Evolutionary conservation across 2,888 invertebrate species (phyloP).

Genomic region (Geotrupes spiniger): DNA sequence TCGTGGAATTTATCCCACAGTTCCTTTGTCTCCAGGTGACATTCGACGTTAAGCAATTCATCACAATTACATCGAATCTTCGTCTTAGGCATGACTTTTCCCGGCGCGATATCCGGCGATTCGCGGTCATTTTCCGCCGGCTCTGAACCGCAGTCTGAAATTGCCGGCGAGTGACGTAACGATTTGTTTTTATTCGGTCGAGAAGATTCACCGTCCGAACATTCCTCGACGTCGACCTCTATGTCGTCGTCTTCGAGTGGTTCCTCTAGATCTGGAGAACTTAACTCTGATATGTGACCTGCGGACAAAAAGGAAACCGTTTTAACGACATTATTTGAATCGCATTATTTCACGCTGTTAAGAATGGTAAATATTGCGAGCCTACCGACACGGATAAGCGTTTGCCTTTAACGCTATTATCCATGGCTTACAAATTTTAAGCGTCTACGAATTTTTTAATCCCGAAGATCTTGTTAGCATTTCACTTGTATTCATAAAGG

Average conservation of each 20-base stretch:
- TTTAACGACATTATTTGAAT: too few species aligned
- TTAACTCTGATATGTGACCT: slow-evolving; percentile 40
- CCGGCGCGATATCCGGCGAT: slow-evolving; percentile 44
- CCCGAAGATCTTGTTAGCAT: neutral
- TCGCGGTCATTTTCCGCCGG: slow-evolving; percentile 45
- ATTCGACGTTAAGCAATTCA: slow-evolving; percentile 63
- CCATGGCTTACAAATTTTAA: too few species aligned
- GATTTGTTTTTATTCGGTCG: slow-evolving; percentile 34
- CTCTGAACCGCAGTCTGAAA: slow-evolving; percentile 48
- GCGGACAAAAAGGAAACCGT: slow-evolving; percentile 11
- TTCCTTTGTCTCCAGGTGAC: slow-evolving; percentile 77
- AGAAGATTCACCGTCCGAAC: slow-evolving; percentile 56
- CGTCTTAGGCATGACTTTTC: slow-evolving; percentile 39
- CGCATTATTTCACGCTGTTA: neutral
- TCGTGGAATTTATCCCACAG: slow-evolving; percentile 79
- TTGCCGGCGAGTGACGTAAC: slow-evolving; percentile 40
- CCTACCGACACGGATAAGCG: too few species aligned
- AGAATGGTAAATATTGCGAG: neutral
- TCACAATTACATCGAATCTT: slow-evolving; percentile 63
- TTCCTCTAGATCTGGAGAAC: slow-evolving; percentile 51
- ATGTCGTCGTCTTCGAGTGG: slow-evolving; percentile 54
- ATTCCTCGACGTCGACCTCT: slow-evolving; percentile 60
- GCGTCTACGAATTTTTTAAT: neutral
- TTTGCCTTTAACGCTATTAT: too few species aligned
- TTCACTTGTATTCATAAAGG: too few species aligned